These are phyloP conservation scores for Ibycter americanus DNA, from an alignment of 2,797 vertebrate genomes.

Conservation along the genomic window DNA sequence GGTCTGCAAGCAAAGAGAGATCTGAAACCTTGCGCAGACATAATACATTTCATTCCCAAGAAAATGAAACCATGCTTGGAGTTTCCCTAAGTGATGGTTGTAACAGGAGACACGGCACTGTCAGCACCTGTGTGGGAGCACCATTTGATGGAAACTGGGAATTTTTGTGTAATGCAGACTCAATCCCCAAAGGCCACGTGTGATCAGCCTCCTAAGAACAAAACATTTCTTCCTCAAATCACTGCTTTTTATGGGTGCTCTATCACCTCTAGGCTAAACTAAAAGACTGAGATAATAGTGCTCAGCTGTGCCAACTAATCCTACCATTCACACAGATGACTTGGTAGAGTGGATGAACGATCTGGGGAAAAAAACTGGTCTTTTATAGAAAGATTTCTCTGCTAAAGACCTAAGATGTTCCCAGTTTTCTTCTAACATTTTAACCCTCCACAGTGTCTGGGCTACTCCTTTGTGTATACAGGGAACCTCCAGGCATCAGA, in stretches of 20 bases:
- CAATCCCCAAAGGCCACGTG: neutral
- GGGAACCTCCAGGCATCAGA: neutral
- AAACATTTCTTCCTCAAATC: neutral
- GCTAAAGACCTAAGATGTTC: neutral
- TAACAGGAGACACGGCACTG: neutral
- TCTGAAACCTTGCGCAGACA: constrained; percentile 13
- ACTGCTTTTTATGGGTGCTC: neutral
- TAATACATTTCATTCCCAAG: constrained; percentile 18
- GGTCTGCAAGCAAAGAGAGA: constrained; percentile 23
- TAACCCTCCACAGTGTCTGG: neutral
- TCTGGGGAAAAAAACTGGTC: neutral
- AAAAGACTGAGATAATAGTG: neutral
- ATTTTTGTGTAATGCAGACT: neutral
- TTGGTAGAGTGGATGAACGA: neutral
- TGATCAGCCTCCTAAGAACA: neutral
- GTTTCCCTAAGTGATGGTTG: neutral
- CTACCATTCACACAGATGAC: neutral
- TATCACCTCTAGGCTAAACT: neutral
- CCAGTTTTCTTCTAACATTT: neutral
- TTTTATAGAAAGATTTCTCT: neutral
- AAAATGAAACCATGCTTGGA: constrained; percentile 30
- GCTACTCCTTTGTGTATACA: neutral
- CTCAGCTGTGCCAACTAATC: neutral
- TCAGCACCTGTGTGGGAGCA: constrained; percentile 22
- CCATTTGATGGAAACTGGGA: neutral